These are phyloP conservation scores for Isurus oxyrinchus DNA, from an alignment of 2,113 vertebrate species.

Conservation along the genomic window DNA sequence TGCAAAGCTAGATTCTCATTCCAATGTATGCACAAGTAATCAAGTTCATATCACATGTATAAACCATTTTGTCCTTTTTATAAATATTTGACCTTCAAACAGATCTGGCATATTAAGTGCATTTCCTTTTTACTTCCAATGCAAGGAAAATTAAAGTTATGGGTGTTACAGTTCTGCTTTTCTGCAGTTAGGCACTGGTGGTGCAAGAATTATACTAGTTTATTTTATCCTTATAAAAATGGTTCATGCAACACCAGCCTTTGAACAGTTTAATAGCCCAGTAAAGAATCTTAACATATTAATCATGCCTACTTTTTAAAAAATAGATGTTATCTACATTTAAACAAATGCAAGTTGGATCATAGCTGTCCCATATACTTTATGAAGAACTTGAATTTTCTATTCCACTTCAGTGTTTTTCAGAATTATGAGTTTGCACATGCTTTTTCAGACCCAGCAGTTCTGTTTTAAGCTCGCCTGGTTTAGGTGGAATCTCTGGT, in stretches of 20 bases:
- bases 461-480: slow-evolving; percentile 82
- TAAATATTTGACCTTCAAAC: no score
- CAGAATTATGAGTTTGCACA: slow-evolving; percentile 39
- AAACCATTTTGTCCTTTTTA: no score
- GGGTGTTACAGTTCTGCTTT: neutral
- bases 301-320: no score
- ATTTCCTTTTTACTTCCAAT: neutral
- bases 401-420: slow-evolving; percentile 4
- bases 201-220: neutral
- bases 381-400: neutral
- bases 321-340: neutral
- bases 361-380: neutral
- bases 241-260: neutral
- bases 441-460: slow-evolving; percentile 66
- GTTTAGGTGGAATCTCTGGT: slow-evolving; percentile 81
- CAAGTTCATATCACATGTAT: no score
- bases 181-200: neutral
- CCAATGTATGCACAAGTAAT: no score
- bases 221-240: neutral
- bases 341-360: slow-evolving; percentile 38
- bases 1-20: no score
- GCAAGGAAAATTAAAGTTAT: neutral
- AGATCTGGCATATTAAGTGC: no score
- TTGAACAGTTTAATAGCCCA: neutral
- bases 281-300: no score